These are phyloP conservation scores for Mythimna vitellina DNA, from an alignment of 2,888 invertebrate genomes.

Conservation along the genomic window DNA sequence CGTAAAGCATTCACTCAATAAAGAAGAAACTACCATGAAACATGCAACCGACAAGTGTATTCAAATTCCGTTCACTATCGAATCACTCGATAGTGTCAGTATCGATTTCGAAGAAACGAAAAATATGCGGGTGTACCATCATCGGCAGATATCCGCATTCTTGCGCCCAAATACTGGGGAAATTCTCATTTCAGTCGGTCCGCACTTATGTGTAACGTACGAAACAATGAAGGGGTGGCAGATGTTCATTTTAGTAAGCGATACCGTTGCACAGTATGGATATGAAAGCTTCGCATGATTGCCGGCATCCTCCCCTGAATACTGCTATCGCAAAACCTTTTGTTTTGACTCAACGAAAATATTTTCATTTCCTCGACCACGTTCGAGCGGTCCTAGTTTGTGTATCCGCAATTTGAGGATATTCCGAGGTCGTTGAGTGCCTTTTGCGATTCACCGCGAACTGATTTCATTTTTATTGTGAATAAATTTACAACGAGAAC, in stretches of 20 bases:
- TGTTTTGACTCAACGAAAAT: slow-evolving; percentile 76
- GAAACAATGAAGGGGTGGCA: slow-evolving; percentile 79
- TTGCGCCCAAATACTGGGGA: slow-evolving; percentile 59
- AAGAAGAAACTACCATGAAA: slow-evolving; percentile 6
- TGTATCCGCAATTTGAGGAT: slow-evolving; percentile 78
- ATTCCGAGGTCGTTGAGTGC: slow-evolving; percentile 69
- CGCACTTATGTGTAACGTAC: slow-evolving; percentile 72
- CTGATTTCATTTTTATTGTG: slow-evolving; percentile 77
- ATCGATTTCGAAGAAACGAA: slow-evolving; percentile 41
- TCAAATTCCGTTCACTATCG: slow-evolving; percentile 38
- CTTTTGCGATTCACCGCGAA: slow-evolving; percentile 71
- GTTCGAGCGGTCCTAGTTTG: slow-evolving; percentile 73
- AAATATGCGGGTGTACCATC: slow-evolving; percentile 46
- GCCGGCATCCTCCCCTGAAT: slow-evolving; percentile 74
- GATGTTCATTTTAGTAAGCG: slow-evolving; percentile 82
- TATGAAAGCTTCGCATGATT: slow-evolving; percentile 75
- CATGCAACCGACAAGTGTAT: slow-evolving; percentile 17
- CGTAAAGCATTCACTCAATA: neutral
- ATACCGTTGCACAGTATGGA: slow-evolving; percentile 70
- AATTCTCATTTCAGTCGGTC: slow-evolving; percentile 71
- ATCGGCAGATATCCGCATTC: slow-evolving; percentile 45
- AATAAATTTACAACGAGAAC: slow-evolving; percentile 72
- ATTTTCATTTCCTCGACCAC: slow-evolving; percentile 78
- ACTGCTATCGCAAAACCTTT: slow-evolving; percentile 71
- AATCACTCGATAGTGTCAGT: slow-evolving; percentile 49